phyloP scores from a whole-genome alignment of 2,888 invertebrate genomes.

The Micoletzkya japonica region DNA sequence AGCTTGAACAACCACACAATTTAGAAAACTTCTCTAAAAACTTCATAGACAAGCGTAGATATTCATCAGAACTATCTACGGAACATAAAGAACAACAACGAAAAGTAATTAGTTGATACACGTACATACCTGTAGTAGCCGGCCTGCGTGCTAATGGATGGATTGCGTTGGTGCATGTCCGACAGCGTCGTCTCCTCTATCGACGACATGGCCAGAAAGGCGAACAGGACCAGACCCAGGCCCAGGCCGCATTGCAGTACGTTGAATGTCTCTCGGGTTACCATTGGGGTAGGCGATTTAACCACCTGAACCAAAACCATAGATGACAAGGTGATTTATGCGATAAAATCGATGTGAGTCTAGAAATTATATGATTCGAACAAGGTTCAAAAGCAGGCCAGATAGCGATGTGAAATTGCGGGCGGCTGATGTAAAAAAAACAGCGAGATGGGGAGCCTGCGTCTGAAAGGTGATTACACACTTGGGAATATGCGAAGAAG shows the following conservation, averaged over 20 bases:
- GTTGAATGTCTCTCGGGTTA: not conserved
- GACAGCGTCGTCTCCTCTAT: constrained; percentile 24
- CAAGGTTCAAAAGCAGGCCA: not conserved
- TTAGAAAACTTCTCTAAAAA: no score
- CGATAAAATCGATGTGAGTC: not conserved
- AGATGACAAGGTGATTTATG: no score
- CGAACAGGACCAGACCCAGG: constrained; percentile 16
- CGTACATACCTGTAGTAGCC: constrained; percentile 29
- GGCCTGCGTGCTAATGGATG: constrained; percentile 3
- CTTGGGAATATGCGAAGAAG: no score
- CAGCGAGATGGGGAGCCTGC: not conserved
- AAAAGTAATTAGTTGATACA: no score
- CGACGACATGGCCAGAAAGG: constrained; percentile 27
- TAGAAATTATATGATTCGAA: not conserved
- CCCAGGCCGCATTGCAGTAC: constrained; percentile 20
- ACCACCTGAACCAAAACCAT: no score
- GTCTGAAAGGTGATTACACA: no score
- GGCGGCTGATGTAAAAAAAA: not conserved
- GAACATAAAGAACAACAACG: no score
- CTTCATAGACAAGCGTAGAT: no score
- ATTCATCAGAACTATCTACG: no score
- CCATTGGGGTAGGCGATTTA: no score
- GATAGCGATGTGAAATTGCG: not conserved
- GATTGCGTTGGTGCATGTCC: constrained; percentile 1
- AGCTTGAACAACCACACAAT: no score